Conservation (phyloP, 2,888 invertebrate species). For the Macrosiphum euphorbiae region DNA sequence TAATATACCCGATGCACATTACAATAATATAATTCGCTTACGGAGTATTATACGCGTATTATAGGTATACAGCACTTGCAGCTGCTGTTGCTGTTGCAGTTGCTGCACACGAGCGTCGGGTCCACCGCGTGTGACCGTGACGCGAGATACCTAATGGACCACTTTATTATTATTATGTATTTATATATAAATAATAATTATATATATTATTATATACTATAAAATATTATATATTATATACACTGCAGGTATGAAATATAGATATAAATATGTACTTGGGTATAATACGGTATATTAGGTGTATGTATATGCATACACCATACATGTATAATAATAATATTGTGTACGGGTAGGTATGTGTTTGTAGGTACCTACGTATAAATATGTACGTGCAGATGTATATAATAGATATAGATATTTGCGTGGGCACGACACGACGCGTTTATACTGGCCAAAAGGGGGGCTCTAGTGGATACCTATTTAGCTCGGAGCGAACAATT, state of each 20-base stretch:
- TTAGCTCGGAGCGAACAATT: constrained; percentile 40
- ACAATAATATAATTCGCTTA: neutral
- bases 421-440: constrained; percentile 44
- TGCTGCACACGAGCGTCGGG: neutral
- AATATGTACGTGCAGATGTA: neutral
- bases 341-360: neutral
- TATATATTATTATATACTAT: too few species aligned
- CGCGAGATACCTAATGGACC: constrained; percentile 33
- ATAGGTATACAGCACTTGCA: neutral
- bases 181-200: constrained; percentile 16
- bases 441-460: constrained; percentile 22
- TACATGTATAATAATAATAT: neutral
- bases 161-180: constrained; percentile 28
- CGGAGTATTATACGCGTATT: neutral
- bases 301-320: neutral
- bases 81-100: neutral
- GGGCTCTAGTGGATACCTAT: constrained; percentile 12
- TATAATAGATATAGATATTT: neutral
- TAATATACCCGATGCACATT: neutral
- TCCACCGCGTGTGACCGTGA: neutral
- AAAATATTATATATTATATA: neutral
- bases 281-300: neutral
- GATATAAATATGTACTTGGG: neutral
- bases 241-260: neutral
- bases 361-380: neutral